phyloP scores from a whole-genome alignment of 2,113 vertebrate species.

The Maylandia zebra region DNA sequence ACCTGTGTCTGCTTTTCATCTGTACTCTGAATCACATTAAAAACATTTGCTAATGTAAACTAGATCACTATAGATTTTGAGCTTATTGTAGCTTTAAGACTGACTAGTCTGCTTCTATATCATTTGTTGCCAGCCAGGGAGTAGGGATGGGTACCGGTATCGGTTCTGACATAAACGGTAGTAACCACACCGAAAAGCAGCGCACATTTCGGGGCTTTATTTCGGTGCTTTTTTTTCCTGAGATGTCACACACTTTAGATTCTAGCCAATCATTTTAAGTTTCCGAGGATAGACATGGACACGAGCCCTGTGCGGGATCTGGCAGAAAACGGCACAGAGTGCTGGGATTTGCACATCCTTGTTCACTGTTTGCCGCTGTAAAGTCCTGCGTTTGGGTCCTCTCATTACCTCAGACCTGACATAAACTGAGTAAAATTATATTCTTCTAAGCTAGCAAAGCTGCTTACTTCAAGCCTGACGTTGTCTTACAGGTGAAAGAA shows the following conservation, averaged over 20 bases:
- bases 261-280: too few species aligned
- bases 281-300: not conserved
- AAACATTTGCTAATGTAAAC: not conserved
- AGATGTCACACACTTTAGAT: rapidly evolving
- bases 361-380: not conserved
- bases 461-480: not conserved
- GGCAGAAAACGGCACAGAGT: not conserved
- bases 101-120: not conserved
- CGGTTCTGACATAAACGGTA: too few species aligned
- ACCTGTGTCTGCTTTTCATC: not conserved
- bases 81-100: not conserved
- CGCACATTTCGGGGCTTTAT: too few species aligned
- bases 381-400: not conserved
- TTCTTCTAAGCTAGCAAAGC: not conserved
- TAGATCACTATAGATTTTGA: not conserved
- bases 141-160: too few species aligned
- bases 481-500: not conserved
- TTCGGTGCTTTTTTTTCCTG: too few species aligned
- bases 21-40: not conserved
- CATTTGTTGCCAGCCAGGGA: not conserved
- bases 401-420: not conserved
- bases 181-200: too few species aligned
- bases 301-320: rapidly evolving
- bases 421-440: not conserved
- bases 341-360: not conserved